phyloP scores from a whole-genome alignment of 1,140 invertebrate genomes.

The Macrosteles quadrilineatus region DNA sequence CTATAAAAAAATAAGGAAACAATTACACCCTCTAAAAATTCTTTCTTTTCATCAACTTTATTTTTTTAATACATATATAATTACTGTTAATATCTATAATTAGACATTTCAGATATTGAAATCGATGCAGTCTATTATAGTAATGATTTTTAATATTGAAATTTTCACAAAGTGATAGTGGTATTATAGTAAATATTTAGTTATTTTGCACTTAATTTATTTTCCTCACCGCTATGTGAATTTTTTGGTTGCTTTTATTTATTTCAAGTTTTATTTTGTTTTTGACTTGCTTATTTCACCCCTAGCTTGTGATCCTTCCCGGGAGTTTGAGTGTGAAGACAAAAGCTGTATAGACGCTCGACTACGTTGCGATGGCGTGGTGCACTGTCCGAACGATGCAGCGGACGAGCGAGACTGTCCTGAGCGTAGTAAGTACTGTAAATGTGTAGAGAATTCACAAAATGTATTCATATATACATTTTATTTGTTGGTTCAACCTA shows the following conservation, averaged over 20 bases:
- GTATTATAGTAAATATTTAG: too few species aligned
- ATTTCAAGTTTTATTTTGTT: constrained; percentile 3
- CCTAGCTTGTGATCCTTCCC: background rate
- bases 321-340: constrained; percentile 19
- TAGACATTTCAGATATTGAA: background rate
- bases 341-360: background rate
- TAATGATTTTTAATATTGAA: too few species aligned
- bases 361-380: constrained; percentile 56
- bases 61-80: background rate
- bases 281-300: background rate
- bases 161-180: too few species aligned
- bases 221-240: background rate
- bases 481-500: too few species aligned
- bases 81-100: background rate
- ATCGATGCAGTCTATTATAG: too few species aligned
- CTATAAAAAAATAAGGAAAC: too few species aligned
- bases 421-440: too few species aligned
- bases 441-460: too few species aligned
- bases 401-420: constrained; percentile 47
- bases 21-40: too few species aligned
- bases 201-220: too few species aligned
- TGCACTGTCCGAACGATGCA: constrained; percentile 42
- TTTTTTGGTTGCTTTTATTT: background rate
- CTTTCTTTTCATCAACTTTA: too few species aligned
- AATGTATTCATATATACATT: too few species aligned